Base-by-base conservation (phyloP, 92 coral and sea anemone species). In the Muricea muricata region DNA sequence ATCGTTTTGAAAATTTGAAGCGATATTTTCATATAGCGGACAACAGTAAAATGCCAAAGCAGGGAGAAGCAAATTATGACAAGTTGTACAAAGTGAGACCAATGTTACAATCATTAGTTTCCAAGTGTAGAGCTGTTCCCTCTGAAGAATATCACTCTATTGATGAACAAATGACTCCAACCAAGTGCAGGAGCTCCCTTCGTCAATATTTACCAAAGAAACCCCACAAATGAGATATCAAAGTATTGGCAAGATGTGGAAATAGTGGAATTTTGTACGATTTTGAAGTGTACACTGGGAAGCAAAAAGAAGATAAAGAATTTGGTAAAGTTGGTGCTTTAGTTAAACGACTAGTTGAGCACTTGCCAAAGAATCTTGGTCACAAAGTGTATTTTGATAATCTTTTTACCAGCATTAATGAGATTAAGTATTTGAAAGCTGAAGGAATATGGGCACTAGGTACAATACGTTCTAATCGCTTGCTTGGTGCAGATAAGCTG, bases 161-260 rank as follows among this genome's bases (percentile, higher is more conserved):
- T 12, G 89, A 85, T 47, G 78, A 85, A 37, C 89, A 85, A 30
- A 76, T 76, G 7, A 60, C 32, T 39, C 89, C 84, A 0, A 28
- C 88, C 10, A 85, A 85, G 25, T 24, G 73, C 34, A 42, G 24
- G 7, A 55, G 68, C 56, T 45, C 72, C 54, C 54, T 75, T 26
- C 39, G 42, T 23, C 75, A 85, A 60, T 77, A 85, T 81, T 72
- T 85, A 10, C 87, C 37, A 12, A 78, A 81, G 35, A 65, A 65
- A 35, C 41, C 42, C 24, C 42, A 78, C 46, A 78, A 33, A 0
- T 55, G 84, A 74, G 84, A 0, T 24, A 55, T 78, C 8, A 78
- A 78, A 12, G 73, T 78, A 46, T 78, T 42, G 75, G 75, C 71
- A 25, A 63, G 71, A 26, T 48, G 68, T 76, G 70, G 69, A 11